These are phyloP conservation scores for Monodelphis domestica DNA, from an alignment of 2,797 vertebrate genomes.

Conservation along the genomic window DNA sequence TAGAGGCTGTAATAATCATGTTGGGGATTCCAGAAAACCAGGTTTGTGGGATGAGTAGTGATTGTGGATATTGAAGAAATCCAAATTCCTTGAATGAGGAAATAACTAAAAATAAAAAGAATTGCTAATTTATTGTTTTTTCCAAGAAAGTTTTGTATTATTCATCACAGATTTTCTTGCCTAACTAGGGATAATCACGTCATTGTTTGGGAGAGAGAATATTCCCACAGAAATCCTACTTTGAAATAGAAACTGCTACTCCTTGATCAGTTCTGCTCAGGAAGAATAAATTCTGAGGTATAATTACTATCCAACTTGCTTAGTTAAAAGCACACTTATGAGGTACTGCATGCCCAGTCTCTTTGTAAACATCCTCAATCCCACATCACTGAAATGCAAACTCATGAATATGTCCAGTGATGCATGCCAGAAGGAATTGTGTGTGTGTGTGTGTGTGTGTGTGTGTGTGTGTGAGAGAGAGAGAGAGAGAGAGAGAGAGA, in stretches of 20 bases:
- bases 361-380: background rate
- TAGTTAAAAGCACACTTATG: background rate
- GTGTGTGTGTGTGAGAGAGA: background rate
- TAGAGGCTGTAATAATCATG: background rate
- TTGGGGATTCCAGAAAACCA: background rate
- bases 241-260: background rate
- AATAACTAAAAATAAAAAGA: slow-evolving; percentile 5
- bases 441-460: background rate
- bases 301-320: background rate
- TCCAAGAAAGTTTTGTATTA: background rate
- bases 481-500: background rate
- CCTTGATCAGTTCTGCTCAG: background rate
- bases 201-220: background rate
- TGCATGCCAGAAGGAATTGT: background rate
- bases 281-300: background rate
- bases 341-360: background rate
- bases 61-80: slow-evolving; percentile 9
- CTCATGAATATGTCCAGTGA: background rate
- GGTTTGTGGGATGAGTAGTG: slow-evolving; percentile 2
- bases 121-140: slow-evolving; percentile 3
- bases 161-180: background rate
- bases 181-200: background rate
- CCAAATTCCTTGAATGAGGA: slow-evolving; percentile 2
- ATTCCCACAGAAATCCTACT: slow-evolving; percentile 27
- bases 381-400: background rate